Evolutionary conservation across 2,888 invertebrate genomes (phyloP).

Genomic region (Nycteola revayana): DNA sequence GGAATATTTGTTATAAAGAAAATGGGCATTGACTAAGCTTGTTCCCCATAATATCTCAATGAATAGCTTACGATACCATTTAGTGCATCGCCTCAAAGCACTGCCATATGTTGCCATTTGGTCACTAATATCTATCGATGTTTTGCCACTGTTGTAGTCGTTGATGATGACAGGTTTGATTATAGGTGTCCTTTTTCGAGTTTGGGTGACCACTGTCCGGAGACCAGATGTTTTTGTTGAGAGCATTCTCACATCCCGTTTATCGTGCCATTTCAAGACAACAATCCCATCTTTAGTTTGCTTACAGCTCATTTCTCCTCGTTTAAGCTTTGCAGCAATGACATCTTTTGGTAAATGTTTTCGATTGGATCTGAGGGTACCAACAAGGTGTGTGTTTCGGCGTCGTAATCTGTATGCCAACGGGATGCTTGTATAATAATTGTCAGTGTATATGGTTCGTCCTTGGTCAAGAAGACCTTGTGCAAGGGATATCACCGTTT

Average conservation of each 20-base stretch:
- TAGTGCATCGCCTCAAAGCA: constrained; percentile 10
- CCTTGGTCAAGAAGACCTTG: constrained; percentile 8
- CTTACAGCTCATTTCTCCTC: constrained; percentile 16
- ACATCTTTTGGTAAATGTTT: constrained; percentile 23
- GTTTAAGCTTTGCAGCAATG: constrained; percentile 9
- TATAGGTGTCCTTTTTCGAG: constrained; percentile 1
- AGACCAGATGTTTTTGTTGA: constrained; percentile 2
- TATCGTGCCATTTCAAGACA: constrained; percentile 3
- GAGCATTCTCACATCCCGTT: constrained; percentile 4
- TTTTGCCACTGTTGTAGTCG: constrained; percentile 4
- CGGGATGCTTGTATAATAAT: constrained; percentile 12
- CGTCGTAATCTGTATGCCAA: constrained; percentile 4
- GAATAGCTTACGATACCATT: constrained; percentile 8
- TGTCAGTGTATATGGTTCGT: constrained; percentile 19
- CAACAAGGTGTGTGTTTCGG: constrained; percentile 12
- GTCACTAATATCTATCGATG: constrained; percentile 13
- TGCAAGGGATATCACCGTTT: constrained; percentile 11
- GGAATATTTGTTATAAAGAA: constrained; percentile 12
- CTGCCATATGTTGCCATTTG: constrained; percentile 11
- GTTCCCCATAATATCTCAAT: constrained; percentile 13
- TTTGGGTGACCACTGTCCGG: not conserved
- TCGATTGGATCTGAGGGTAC: constrained; percentile 19
- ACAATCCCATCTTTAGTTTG: constrained; percentile 18
- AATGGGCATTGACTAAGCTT: constrained; percentile 16
- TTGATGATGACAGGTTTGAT: not conserved